A percentile compares a stretch with the other conserved stretches of the same genome.
These are phyloP conservation scores for Cantharis rufa DNA, from an alignment of 2,888 invertebrate genomes.

Conservation along the genomic window DNA sequence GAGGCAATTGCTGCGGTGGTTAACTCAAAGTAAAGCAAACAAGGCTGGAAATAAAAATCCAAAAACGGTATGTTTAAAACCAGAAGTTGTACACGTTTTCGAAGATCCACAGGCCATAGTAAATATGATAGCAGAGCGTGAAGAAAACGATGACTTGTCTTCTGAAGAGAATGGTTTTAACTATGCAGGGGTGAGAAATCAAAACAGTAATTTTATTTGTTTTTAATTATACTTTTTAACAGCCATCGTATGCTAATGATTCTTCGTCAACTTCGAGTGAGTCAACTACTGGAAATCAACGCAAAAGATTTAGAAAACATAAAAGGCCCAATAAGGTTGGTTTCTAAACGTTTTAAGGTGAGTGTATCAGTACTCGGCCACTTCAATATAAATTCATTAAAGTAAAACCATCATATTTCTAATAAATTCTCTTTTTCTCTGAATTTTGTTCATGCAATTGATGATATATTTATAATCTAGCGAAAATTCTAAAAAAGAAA, in stretches of 20 bases:
- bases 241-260: neutral
- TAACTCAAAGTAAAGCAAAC: neutral
- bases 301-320: neutral
- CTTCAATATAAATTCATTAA: neutral
- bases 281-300: neutral
- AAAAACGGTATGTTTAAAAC: neutral
- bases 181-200: neutral
- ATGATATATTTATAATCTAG: too few species aligned
- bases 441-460: too few species aligned
- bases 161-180: neutral
- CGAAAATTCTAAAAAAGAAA: too few species aligned
- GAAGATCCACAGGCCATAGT: neutral
- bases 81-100: neutral
- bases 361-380: neutral
- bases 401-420: neutral
- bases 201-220: neutral
- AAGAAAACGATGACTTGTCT: neutral
- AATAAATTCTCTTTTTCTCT: neutral
- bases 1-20: neutral
- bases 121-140: neutral
- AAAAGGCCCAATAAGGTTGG: neutral
- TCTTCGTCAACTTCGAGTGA: neutral
- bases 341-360: neutral
- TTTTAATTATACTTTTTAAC: neutral
- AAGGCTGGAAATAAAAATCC: neutral